Conservation (phyloP, 2,113 vertebrate genomes). For the Corythornis cristatus region DNA sequence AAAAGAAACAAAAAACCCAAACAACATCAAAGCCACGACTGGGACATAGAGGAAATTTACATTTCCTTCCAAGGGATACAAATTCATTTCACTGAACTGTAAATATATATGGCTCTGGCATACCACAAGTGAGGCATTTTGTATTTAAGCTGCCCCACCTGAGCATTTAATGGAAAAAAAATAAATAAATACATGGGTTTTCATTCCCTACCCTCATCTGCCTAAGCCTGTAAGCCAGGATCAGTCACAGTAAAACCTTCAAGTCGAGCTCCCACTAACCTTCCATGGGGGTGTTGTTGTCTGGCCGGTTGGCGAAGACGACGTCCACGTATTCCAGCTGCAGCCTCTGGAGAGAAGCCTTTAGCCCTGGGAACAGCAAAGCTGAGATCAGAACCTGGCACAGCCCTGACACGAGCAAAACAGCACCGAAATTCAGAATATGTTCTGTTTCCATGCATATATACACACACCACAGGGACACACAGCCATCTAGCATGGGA, state of each 20-base stretch:
- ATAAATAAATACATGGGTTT: neutral
- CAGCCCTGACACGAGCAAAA: neutral
- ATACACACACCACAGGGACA: rapidly evolving
- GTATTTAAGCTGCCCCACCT: neutral
- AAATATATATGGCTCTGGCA: neutral
- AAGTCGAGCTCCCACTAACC: constrained; percentile 78
- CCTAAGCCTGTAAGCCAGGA: neutral
- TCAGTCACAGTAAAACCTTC: neutral
- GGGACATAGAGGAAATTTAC: neutral
- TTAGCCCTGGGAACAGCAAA: constrained; percentile 81
- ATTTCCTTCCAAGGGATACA: neutral
- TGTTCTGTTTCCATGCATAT: rapidly evolving
- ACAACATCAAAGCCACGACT: rapidly evolving
- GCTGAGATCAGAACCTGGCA: neutral
- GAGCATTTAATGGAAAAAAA: neutral
- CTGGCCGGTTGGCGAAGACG: constrained; percentile 95
- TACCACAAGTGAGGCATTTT: neutral
- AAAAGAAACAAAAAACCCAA: neutral
- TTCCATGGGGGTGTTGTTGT: constrained; percentile 98
- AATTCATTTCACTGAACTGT: neutral
- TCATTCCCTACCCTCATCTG: neutral
- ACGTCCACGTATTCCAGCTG: constrained; percentile 98
- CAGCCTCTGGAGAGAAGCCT: constrained; percentile 94
- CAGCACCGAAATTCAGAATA: rapidly evolving
- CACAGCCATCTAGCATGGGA: rapidly evolving